Evolutionary conservation across 2,113 vertebrate genomes (phyloP), one percentile per base, ranked within the genome.

Genomic region (Hippocampus comes): DNA sequence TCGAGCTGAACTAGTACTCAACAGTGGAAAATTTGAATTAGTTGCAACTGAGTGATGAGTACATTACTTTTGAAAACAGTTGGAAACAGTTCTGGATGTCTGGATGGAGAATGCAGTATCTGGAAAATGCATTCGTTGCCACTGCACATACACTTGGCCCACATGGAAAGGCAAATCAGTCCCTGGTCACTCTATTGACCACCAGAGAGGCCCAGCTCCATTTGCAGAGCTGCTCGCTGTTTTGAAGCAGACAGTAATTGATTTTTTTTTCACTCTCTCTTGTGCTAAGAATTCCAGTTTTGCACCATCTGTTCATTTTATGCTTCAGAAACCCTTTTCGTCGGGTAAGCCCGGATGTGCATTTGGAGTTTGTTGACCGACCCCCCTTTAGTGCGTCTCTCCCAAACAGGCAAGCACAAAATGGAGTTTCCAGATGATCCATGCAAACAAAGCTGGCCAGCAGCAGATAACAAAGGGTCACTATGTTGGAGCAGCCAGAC

Each of bases 391-490:
- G 72, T 68, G 63, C 15, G 65, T 76, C 80, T 84, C 64, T 66
- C 43, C 75, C 67, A 81, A 82, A 80, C 68, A n/a, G 0, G 46
- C 72, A 63, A 67, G 63, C 75, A 73, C 77, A 76, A 61, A 86
- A 86, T 73, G 67, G 72, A 75, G 79, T 84, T 86, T 89, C 82
- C 78, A 84, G 78, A 87, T 82, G 83, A 88, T 88, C 63, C 75
- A 70, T 72, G 72, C 81, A 86, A 87, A 88, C 86, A 89, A 82
- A 84, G 84, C 89, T 90, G 83, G 70, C 12, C 70, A 75, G 71
- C 42, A 71, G 81, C 71, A 85, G 89, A 90, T 89, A 89, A 90
- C 79, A 86, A 86, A 66, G 70, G 77, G 78, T 85, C 74, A 69
- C 81, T 80, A 72, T 84, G 86, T 76, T 86, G 79, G 69, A 88